A percentile compares a stretch with the other conserved stretches of the same genome.
phyloP scores from a whole-genome alignment of 1,140 invertebrate genomes.

The Chionoecetes opilio region DNA sequence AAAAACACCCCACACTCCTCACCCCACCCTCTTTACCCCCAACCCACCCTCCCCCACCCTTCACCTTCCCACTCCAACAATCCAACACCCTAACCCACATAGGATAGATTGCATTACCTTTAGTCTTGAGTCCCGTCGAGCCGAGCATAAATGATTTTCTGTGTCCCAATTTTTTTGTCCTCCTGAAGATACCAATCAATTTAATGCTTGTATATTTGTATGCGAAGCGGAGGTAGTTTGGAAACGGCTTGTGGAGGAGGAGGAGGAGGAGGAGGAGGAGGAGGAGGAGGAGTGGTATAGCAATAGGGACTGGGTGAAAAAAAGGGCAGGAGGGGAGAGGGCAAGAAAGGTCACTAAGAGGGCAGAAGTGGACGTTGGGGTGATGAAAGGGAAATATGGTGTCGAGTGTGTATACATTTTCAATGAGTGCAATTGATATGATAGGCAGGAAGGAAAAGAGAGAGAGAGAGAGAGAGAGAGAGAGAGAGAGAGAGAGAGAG shows the following conservation, averaged over 20 bases:
- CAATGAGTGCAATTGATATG: not conserved
- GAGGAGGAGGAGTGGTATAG: not conserved
- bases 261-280: not conserved
- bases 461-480: constrained; percentile 22
- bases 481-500: too few relatives aligned
- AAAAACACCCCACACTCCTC: too few relatives aligned
- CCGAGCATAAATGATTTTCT: not conserved
- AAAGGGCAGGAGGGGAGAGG: not conserved
- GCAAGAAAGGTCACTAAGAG: not conserved
- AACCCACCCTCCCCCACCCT: not conserved
- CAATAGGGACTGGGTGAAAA: too few relatives aligned
- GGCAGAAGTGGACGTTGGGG: not conserved
- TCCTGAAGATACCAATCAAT: not conserved
- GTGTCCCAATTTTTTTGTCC: not conserved
- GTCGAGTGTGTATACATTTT: not conserved
- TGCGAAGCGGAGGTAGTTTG: not conserved
- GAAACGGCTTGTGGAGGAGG: too few relatives aligned
- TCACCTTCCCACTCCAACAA: too few relatives aligned
- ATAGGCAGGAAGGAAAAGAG: not conserved
- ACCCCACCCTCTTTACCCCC: too few relatives aligned
- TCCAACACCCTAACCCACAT: too few relatives aligned
- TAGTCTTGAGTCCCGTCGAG: not conserved
- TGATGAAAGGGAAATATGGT: not conserved
- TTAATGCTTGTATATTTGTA: constrained; percentile 20
- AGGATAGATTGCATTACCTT: not conserved